Conservation (phyloP, 2,888 invertebrate species). For the Latrodectus hesperus region DNA sequence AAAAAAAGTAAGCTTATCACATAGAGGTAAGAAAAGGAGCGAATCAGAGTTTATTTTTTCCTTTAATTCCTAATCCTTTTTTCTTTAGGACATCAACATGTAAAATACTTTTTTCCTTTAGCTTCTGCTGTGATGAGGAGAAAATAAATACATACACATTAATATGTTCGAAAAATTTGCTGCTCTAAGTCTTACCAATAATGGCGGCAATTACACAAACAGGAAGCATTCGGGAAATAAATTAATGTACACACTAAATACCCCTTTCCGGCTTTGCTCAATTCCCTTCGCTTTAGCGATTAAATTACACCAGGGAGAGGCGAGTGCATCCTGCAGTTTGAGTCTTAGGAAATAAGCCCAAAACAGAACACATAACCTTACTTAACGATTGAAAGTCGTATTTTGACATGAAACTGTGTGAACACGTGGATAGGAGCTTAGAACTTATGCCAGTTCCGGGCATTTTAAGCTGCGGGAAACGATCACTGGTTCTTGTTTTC, state of each 20-base stretch:
- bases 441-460: background rate
- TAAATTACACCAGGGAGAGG: constrained; percentile 25
- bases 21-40: too few species aligned
- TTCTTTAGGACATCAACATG: too few species aligned
- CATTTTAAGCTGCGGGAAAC: background rate
- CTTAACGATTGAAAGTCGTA: constrained; percentile 19
- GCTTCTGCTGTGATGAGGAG: too few species aligned
- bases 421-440: background rate
- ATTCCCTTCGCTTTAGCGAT: constrained; percentile 6
- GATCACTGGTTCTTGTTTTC: background rate
- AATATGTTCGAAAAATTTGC: too few species aligned
- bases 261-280: background rate
- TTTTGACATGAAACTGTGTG: background rate
- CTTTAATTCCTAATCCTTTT: too few species aligned
- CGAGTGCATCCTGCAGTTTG: background rate
- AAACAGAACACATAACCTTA: background rate
- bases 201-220: constrained; percentile 41
- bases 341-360: background rate
- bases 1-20: too few species aligned
- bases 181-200: background rate
- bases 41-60: too few species aligned
- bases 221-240: constrained; percentile 38
- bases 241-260: constrained; percentile 48
- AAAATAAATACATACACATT: too few species aligned
- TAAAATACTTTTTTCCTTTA: too few species aligned